Base-by-base conservation (phyloP, 2,113 vertebrate genomes). In the Lepus timidus region DNA sequence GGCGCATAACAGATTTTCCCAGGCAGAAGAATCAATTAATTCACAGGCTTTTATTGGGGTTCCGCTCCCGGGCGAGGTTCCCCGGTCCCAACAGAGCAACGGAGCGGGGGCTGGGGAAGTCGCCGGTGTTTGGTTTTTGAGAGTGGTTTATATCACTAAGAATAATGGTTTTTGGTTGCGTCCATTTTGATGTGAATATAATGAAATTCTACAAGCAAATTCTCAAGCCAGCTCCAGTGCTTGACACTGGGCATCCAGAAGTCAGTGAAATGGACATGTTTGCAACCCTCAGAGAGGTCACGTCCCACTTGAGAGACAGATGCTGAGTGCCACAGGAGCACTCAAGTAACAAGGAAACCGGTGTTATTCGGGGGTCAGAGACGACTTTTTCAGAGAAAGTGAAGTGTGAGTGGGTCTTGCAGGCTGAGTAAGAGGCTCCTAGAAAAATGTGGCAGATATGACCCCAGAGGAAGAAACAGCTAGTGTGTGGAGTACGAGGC, bases 181-280 rank as follows among this genome's bases (percentile, higher is more conserved):
- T 39, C 39, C 39, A 39, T 39, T 39, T 39, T 39, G 39, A 39
- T 39, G 39, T 39, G 49, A 61, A 82, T 39, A 81, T 76, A 85
- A 76, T 51, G 79, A 93, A 85, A 19, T 64, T 80, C 33, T 65
- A 29, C 51, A 33, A n/a, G 36, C 44, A 94, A 80, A 36, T 91
- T 44, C 65, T 61, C 82, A 22, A 93, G 36, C 17, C 68, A 91
- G 20, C 20, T 39, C 58, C 13, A 19, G 8, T 33, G 64, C 49
- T 74, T 78, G n/a, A 19, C 20, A 78, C 8, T 68, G 33, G 55
- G 2, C 36, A 78, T 31, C 86, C 3, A 80, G 31, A 82, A 88
- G 27, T 83, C 27, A 81, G 20, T n/a, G 49, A 84, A 88, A 84
- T 1, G 70, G 27, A 62, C 19, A 27, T 44, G 9, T 9, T 27